Evolutionary conservation across 2,113 vertebrate species (phyloP), one percentile per base, ranked within the genome.

Genomic region (Oreochromis spilurus): DNA sequence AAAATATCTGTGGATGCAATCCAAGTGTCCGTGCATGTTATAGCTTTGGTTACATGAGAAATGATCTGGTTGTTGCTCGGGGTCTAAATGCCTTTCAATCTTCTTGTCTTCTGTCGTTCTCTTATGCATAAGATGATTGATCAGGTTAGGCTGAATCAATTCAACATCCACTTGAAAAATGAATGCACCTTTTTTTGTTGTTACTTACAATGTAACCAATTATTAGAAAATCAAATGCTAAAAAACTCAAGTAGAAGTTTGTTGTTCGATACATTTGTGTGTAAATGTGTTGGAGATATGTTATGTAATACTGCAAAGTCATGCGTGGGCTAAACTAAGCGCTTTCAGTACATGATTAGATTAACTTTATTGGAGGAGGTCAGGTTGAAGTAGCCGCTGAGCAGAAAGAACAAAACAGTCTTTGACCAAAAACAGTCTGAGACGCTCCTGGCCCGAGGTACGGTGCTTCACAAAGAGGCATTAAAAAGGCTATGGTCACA

Each of bases 401-500:
- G 85, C 72, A 87, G 81, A 91, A 45, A 79, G 81, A 87, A 89
- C 90, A 88, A 87, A 93, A 93, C 90, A 84, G 85, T 92, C 90
- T 92, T 93, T 92, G 90, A 92, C 88, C 84, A 81, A 91, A 67
- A 93, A 93, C 82, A 90, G 84, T 87, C 79, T 6, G 40, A 90
- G 84, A 93, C 45, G 88, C 82, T 67, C 58, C 82, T 62, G 85
- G 89, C 84, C 75, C 21, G 86, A 89, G 86, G 83, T 90, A 89
- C 57, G 45, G 57, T 43, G 80, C 82, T 88, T 90, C 81, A 79
- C 81, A 65, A 90, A 92, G 85, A 90, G 77, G 84, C 89, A 87
- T 80, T 77, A 89, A 58, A 79, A 88, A 88, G 72, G 87, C 79
- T 87, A 72, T 70, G 65, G 57, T 81, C 31, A 52, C 16, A 29